phyloP scores from a whole-genome alignment of 1,140 invertebrate species.

The Philopotamus ludificatus region DNA sequence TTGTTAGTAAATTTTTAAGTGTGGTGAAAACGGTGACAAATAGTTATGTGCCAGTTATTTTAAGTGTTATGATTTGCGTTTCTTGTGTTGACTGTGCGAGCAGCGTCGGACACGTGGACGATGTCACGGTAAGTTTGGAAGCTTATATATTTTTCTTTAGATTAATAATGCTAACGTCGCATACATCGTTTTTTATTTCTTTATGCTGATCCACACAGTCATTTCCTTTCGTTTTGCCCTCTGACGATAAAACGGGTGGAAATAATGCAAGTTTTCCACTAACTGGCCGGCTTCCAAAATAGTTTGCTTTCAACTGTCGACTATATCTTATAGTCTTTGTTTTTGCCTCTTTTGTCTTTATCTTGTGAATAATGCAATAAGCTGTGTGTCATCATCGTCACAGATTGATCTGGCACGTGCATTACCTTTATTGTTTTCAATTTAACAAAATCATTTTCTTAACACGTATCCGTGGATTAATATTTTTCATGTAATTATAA shows the following conservation, averaged over 20 bases:
- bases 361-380: background rate
- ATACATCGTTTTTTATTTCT: background rate
- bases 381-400: background rate
- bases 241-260: no score
- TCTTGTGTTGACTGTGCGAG: background rate
- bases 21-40: no score
- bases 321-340: background rate
- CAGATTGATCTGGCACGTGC: background rate
- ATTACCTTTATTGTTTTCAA: no score
- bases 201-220: background rate
- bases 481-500: no score
- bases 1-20: no score
- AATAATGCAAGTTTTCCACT: no score
- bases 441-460: no score
- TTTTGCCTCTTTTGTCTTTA: background rate
- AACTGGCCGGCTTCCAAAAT: background rate
- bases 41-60: no score
- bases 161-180: no score
- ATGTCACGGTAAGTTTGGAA: conserved; percentile 14
- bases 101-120: conserved; percentile 16
- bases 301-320: background rate
- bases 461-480: no score
- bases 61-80: no score
- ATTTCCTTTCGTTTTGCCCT: background rate
- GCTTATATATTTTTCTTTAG: background rate